Percentiles rank a stretch among this genome's conserved stretches.
phyloP scores from a whole-genome alignment of 1,140 invertebrate species.

The Hesperophylax magnus region DNA sequence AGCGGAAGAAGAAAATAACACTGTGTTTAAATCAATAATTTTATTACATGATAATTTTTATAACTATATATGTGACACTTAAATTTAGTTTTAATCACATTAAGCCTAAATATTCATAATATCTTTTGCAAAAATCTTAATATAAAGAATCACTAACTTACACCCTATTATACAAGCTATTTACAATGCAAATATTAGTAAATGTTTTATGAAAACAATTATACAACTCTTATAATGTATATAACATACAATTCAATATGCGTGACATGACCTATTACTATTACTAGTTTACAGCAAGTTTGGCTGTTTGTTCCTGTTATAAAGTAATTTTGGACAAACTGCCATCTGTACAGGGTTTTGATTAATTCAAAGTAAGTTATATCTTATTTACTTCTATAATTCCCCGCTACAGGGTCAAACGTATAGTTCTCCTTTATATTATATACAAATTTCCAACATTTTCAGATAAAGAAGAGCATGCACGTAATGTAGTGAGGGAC shows the following conservation, averaged over 20 bases:
- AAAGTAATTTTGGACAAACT: too few relatives aligned
- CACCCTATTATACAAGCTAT: slow-evolving; percentile 17
- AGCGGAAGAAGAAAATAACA: neutral
- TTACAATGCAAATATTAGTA: neutral
- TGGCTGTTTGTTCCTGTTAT: too few relatives aligned
- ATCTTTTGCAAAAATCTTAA: slow-evolving; percentile 16
- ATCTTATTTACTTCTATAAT: too few relatives aligned
- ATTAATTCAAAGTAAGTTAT: too few relatives aligned
- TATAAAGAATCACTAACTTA: neutral
- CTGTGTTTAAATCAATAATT: neutral
- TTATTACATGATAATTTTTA: slow-evolving; percentile 13
- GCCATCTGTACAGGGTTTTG: too few relatives aligned
- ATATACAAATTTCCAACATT: too few relatives aligned
- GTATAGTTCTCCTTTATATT: too few relatives aligned
- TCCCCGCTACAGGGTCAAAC: too few relatives aligned
- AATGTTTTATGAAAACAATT: slow-evolving; percentile 20
- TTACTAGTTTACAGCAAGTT: too few relatives aligned
- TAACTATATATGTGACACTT: neutral
- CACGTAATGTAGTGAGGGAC: neutral
- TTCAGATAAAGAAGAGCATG: neutral
- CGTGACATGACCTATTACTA: too few relatives aligned
- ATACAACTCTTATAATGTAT: neutral
- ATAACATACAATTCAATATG: neutral
- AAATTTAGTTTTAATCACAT: slow-evolving; percentile 3
- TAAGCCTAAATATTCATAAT: neutral